Conservation (phyloP, 2,113 vertebrate genomes). For the Delphinapterus leucas region DNA sequence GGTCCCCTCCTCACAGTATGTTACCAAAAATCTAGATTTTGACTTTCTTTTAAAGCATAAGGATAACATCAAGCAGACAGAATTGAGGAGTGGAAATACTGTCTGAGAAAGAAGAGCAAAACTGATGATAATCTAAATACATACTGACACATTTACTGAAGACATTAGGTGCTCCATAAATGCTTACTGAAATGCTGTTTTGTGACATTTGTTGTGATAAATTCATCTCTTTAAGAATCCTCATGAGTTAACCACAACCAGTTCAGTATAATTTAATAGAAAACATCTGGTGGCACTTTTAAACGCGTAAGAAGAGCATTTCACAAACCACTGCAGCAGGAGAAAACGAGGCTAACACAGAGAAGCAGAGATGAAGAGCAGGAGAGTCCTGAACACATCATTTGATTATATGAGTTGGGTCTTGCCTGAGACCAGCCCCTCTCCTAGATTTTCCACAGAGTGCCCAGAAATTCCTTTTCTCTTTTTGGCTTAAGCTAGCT, state of each 20-base stretch:
- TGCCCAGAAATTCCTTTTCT: neutral
- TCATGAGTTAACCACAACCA: neutral
- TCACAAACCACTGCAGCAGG: neutral
- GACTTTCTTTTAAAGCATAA: slow-evolving; percentile 31
- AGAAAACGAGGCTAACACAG: neutral
- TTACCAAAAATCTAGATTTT: slow-evolving; percentile 34
- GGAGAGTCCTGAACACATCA: neutral
- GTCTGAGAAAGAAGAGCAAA: neutral
- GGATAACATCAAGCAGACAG: slow-evolving; percentile 10
- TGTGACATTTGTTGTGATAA: slow-evolving; percentile 20
- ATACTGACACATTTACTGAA: neutral
- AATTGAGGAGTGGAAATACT: neutral
- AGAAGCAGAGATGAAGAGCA: neutral
- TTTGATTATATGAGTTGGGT: neutral
- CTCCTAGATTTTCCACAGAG: neutral
- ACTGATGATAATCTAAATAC: neutral
- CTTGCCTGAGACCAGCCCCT: neutral
- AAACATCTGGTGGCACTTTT: slow-evolving; percentile 38
- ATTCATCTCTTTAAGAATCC: neutral
- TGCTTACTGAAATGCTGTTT: neutral
- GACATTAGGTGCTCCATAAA: neutral
- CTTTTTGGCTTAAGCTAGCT: neutral
- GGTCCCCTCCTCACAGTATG: slow-evolving; percentile 49
- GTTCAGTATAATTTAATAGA: slow-evolving; percentile 15
- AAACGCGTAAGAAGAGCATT: neutral